Evolutionary conservation across 1,140 invertebrate genomes (phyloP).

Genomic region (Neodiprion virginianus): DNA sequence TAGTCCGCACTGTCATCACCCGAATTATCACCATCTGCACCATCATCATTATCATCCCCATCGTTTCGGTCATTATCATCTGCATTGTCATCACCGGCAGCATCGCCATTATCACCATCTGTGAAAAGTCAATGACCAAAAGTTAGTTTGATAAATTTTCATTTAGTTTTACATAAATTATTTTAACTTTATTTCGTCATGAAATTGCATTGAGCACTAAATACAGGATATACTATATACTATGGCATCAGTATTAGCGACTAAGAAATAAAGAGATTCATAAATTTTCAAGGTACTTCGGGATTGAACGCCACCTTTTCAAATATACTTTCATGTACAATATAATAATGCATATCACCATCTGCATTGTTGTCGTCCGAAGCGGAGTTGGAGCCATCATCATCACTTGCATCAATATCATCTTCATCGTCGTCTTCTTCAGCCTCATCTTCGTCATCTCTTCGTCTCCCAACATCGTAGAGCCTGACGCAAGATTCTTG

Average conservation of each 20-base stretch:
- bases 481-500: constrained; percentile 85
- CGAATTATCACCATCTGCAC: constrained; percentile 53
- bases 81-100: constrained; percentile 49
- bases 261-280: background rate
- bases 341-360: constrained; percentile 52
- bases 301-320: background rate
- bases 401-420: constrained; percentile 56
- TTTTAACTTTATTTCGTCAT: background rate
- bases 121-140: constrained; percentile 17
- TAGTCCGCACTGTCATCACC: constrained; percentile 45
- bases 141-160: constrained; percentile 17
- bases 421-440: constrained; percentile 77
- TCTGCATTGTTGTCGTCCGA: constrained; percentile 65
- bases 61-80: constrained; percentile 57
- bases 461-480: constrained; percentile 79
- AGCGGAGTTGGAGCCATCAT: constrained; percentile 61
- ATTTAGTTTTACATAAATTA: constrained; percentile 27
- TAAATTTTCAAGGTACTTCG: constrained; percentile 7
- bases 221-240: too few species aligned
- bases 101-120: constrained; percentile 53
- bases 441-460: constrained; percentile 78
- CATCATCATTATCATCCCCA: constrained; percentile 55
- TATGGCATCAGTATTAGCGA: constrained; percentile 9
- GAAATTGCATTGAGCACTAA: too few species aligned
- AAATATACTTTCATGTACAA: constrained; percentile 6